Evolutionary conservation across 2,797 vertebrate genomes (phyloP).

Genomic region (Sebastes nivosus): DNA sequence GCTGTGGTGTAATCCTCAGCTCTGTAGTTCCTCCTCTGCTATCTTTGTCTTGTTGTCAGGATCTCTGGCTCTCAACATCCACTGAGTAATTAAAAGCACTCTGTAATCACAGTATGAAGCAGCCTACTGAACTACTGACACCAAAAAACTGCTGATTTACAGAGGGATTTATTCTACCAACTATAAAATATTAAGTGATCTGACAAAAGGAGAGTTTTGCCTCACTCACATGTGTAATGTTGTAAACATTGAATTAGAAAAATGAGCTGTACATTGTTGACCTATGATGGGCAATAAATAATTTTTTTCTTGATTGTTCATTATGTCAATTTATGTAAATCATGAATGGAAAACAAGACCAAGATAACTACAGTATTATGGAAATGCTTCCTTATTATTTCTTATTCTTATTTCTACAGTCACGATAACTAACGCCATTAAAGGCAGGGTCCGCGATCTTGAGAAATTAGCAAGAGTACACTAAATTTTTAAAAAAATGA

Average conservation of each 20-base stretch:
- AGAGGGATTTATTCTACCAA: not conserved
- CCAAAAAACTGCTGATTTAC: constrained; percentile 23
- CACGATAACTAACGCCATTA: too few relatives aligned
- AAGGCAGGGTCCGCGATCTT: too few relatives aligned
- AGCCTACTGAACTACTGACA: constrained; percentile 46
- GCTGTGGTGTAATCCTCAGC: constrained; percentile 60
- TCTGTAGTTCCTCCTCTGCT: constrained; percentile 44
- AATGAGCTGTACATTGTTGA: not conserved
- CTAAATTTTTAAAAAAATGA: too few relatives aligned
- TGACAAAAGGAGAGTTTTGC: not conserved
- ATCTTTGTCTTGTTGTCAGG: constrained; percentile 52
- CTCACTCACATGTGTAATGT: not conserved
- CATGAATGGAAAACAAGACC: not conserved
- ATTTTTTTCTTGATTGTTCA: not conserved
- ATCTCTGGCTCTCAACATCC: constrained; percentile 48
- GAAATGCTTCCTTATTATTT: not conserved
- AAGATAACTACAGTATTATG: not conserved
- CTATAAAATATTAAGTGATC: not conserved
- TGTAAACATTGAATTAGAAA: not conserved
- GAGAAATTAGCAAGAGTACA: too few relatives aligned
- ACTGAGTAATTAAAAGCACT: constrained; percentile 59
- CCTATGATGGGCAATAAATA: accelerated
- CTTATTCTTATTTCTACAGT: not conserved
- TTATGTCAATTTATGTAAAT: not conserved
- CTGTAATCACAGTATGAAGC: constrained; percentile 26